Evolutionary conservation across 2,888 invertebrate species (phyloP), one percentile per base, ranked within the genome.

Genomic region (Artemia sp.): DNA sequence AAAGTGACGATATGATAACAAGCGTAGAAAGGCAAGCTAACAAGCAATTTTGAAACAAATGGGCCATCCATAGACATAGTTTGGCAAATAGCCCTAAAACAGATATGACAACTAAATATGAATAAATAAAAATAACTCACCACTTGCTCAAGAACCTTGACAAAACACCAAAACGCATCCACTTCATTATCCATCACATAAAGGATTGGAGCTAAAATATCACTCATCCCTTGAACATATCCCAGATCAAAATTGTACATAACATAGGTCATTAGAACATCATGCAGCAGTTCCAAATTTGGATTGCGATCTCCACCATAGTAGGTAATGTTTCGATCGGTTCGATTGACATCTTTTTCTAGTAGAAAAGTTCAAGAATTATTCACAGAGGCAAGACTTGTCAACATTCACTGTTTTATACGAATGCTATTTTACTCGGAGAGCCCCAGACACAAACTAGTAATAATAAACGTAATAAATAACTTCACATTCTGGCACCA

Each of bases 211-310:
- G 96, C 91, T 70, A 98, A 80, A 69, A 97, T 83, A 79, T 98
- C 98, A 75, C 93, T 94, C 98, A 98, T 98, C 38, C 98, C 98
- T 71, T 92, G 92, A 2, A 92, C 92, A 75, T 92, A 92, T 12
- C 92, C 97, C 74, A 98, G 81, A 80, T 98, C 96, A 78, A 97
- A 97, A 81, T 97, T 94, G 77, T 93, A 96, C 96, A 97, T 96
- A 58, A 93, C 89, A 77, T 97, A 98, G 0, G 97, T 97, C 92
- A 97, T 92, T 5, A 98, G 83, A 74, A 98, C 91, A 76, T 96
- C 93, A 74, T 90, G 86, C 5, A 98, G 79, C 12, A 89, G 83
- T 71, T 84, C 82, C 69, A 97, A 79, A 79, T 97, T 94, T 0
- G 88, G 85, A 79, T 96, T 96, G 74, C 90, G 85, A 72, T 94